Percentiles rank a stretch among this genome's conserved stretches.
These are phyloP conservation scores for Drosophila orosa DNA, from an alignment of 1,140 invertebrate genomes.

Conservation along the genomic window DNA sequence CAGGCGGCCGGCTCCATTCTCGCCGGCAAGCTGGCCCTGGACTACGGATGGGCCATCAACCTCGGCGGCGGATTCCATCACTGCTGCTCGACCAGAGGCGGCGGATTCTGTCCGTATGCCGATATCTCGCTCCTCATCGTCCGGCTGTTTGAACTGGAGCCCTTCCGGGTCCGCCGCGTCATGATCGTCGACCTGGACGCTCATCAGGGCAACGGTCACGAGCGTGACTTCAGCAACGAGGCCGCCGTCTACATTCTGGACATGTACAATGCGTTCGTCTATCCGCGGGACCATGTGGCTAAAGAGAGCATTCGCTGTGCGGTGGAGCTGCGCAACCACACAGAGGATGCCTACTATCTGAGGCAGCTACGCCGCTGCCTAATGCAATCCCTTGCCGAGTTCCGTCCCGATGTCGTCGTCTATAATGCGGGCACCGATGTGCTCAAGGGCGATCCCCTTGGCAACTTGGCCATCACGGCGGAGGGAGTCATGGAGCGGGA, in stretches of 20 bases:
- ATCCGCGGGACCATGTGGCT: constrained; percentile 91
- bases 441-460: constrained; percentile 91
- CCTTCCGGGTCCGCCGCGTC: constrained; percentile 86
- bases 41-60: constrained; percentile 94
- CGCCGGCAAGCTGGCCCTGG: constrained; percentile 91
- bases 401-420: constrained; percentile 91
- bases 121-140: constrained; percentile 92
- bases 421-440: constrained; percentile 96
- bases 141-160: constrained; percentile 87
- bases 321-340: constrained; percentile 88
- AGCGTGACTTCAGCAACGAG: constrained; percentile 90
- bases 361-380: constrained; percentile 87
- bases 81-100: constrained; percentile 89
- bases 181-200: constrained; percentile 96
- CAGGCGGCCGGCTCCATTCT: constrained; percentile 93
- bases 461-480: constrained; percentile 88
- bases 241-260: constrained; percentile 93
- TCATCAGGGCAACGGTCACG: constrained; percentile 96
- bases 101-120: constrained; percentile 95
- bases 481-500: constrained; percentile 92
- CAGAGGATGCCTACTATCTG: constrained; percentile 90
- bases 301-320: constrained; percentile 90
- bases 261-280: constrained; percentile 93
- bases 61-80: constrained; percentile 96
- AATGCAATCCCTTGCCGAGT: constrained; percentile 88